phyloP scores from a whole-genome alignment of 2,797 vertebrate genomes.

The Apogon hyalosoma region DNA sequence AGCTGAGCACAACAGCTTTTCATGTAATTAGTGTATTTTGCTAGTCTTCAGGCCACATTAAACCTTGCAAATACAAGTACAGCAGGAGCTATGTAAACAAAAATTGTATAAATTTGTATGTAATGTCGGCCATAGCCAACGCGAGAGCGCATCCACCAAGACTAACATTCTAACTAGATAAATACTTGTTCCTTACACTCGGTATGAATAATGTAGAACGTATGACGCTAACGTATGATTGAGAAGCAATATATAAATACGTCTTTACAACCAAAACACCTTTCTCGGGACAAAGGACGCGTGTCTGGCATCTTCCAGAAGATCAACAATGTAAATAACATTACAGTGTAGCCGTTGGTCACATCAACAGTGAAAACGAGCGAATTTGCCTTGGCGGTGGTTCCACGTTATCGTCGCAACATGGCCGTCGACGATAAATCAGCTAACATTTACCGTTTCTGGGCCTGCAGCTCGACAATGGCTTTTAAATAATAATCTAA shows the following conservation, averaged over 20 bases:
- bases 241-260: neutral
- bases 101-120: no score
- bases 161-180: no score
- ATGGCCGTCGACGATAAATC: rapidly evolving
- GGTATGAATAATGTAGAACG: no score
- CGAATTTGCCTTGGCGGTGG: neutral
- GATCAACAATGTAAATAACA: no score
- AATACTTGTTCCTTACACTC: no score
- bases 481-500: no score
- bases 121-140: no score
- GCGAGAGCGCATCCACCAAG: neutral
- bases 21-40: neutral
- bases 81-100: neutral
- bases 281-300: neutral
- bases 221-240: neutral
- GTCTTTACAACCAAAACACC: neutral
- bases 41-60: neutral
- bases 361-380: neutral
- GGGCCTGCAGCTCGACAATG: no score
- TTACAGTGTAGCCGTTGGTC: no score
- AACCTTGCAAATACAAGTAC: neutral
- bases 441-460: no score
- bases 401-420: neutral
- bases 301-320: no score
- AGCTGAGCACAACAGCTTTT: no score